A percentile compares a stretch with the other conserved stretches of the same genome.
Evolutionary conservation across 2,113 vertebrate species (phyloP).

Genomic region (Plecturocebus donacophilus): DNA sequence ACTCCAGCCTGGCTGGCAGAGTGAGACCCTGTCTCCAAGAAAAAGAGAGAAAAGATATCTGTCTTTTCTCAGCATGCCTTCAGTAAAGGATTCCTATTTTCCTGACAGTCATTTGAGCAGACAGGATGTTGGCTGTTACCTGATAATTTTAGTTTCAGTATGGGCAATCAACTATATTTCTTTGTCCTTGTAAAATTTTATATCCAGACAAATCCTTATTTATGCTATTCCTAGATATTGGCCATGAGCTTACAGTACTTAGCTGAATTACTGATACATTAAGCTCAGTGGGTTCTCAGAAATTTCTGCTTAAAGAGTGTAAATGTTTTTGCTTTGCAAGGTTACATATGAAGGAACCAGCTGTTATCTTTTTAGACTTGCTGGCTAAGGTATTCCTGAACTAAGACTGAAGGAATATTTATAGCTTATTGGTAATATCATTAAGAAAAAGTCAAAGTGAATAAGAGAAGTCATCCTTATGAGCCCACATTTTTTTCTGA

Average conservation of each 20-base stretch:
- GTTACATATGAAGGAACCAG: conserved; percentile 38
- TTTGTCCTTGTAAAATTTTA: not conserved
- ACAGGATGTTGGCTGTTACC: not conserved
- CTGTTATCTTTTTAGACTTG: conserved; percentile 61
- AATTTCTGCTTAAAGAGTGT: conserved; percentile 63
- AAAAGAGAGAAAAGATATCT: not conserved
- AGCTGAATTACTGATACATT: conserved; percentile 41
- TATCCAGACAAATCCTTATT: not conserved
- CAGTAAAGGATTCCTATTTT: not conserved
- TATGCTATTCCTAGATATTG: conserved; percentile 1
- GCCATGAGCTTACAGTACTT: not conserved
- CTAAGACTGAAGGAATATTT: conserved; percentile 54
- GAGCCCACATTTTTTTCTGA: not conserved
- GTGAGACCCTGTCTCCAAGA: too few species aligned
- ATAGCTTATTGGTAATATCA: not conserved
- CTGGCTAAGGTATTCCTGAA: conserved; percentile 27
- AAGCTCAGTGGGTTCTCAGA: conserved; percentile 47
- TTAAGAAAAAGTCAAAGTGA: not conserved
- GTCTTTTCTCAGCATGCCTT: not conserved
- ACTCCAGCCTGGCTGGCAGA: too few species aligned
- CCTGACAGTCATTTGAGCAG: conserved; percentile 13
- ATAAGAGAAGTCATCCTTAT: not conserved
- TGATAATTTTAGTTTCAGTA: conserved; percentile 19
- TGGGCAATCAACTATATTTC: not conserved
- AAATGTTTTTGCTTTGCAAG: conserved; percentile 69